Base-by-base conservation (phyloP, 2,113 vertebrate genomes). In the Crotalus viridis region DNA sequence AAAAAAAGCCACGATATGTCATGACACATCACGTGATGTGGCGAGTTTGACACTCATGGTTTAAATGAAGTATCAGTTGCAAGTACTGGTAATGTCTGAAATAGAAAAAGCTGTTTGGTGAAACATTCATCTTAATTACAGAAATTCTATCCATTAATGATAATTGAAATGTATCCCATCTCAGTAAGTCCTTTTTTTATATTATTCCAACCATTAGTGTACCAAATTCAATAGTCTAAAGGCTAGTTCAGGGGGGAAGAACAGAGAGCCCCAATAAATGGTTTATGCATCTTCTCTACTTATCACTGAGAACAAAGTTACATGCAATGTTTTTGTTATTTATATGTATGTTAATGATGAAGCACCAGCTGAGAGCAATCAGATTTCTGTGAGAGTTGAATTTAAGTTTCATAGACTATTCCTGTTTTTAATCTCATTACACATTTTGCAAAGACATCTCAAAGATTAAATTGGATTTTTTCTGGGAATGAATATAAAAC, bases 401-500 rank as follows among this genome's bases (percentile, higher is more conserved):
- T 0, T 86, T 46, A 8, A 86, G 85, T 48, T 46, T 17, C 15
- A 21, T 54, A 87, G 92, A 90, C 86, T 0, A 0, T 21, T 13
- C 0, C 3, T 88, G 55, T 69, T 94, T 93, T 95, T 89, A 74
- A 12, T 55, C 91, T 12, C 6, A 0, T 56, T 87, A 85, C 94
- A 57, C 94, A 57, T 55, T 52, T 46, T 88, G 87, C 26, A n/a
- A 0, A 81, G 24, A 39, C 6, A 1, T 33, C 3, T 3, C 51
- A 61, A 39, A 94, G 92, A 91, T 26, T 0, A 1, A 74, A 57
- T 4, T 54, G 52, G 86, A 61, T 81, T 87, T 89, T 46, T 46
- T 91, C 59, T 46, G 92, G 43, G 48, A 54, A 39, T 88, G 91
- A 7, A 22, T 94, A 87, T 91, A 94, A 48, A 81, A 54, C 61